A percentile compares a stretch with the other conserved stretches of the same genome.
These are phyloP conservation scores for Patiria miniata DNA, from an alignment of 35 echinoderm and acorn worm genomes.

Conservation along the genomic window DNA sequence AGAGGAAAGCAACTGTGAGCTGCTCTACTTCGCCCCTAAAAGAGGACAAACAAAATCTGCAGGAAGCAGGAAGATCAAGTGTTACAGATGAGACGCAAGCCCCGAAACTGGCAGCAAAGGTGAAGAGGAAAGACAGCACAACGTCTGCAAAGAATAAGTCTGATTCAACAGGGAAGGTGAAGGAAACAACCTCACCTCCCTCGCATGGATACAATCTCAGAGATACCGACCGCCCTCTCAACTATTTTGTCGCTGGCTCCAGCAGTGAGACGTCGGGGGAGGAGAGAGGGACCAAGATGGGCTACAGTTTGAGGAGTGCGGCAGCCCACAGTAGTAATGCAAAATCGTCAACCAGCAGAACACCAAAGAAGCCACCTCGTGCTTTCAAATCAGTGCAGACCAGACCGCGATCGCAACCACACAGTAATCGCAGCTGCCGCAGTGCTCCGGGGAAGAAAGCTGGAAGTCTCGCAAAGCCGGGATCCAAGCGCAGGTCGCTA, in stretches of 20 bases:
- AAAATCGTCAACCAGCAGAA: background rate
- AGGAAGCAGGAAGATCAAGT: no score
- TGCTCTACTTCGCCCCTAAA: no score
- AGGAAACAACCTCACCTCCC: no score
- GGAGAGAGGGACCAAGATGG: background rate
- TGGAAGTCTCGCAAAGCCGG: background rate
- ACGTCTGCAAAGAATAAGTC: no score
- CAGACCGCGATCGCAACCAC: background rate
- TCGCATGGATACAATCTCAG: constrained; percentile 10
- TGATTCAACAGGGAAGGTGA: no score
- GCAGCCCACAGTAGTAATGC: background rate
- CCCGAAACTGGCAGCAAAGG: no score
- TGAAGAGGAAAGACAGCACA: no score
- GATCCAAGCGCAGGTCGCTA: no score
- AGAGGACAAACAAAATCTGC: no score
- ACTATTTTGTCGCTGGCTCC: background rate
- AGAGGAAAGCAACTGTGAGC: no score
- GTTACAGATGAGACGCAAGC: no score
- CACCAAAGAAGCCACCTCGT: background rate
- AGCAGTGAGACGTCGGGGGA: background rate
- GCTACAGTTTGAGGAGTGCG: background rate
- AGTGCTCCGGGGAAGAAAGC: background rate
- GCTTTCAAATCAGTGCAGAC: background rate
- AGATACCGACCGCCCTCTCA: background rate
- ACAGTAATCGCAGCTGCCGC: background rate